phyloP scores from a whole-genome alignment of 2,113 vertebrate genomes.

The Antennarius striatus region DNA sequence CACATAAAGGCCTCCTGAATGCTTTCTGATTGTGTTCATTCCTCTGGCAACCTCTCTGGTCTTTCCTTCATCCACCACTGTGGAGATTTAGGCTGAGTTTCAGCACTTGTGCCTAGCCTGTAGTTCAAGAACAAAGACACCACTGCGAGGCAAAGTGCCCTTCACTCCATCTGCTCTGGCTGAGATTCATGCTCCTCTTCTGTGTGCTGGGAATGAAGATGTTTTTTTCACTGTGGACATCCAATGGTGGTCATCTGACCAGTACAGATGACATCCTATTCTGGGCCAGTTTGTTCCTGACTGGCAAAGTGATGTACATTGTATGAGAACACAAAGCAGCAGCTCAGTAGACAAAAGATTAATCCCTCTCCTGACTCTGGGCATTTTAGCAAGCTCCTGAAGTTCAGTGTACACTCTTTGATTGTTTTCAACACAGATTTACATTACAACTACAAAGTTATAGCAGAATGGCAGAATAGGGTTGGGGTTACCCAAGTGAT shows the following conservation, averaged over 20 bases:
- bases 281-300: not conserved
- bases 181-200: slow-evolving; percentile 4
- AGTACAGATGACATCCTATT: slow-evolving; percentile 16
- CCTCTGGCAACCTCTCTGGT: slow-evolving; percentile 21
- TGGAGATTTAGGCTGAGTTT: slow-evolving; percentile 31
- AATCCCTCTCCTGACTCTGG: too few species aligned
- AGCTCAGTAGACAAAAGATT: too few species aligned
- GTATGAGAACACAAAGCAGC: too few species aligned
- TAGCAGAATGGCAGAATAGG: too few species aligned
- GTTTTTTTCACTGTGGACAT: slow-evolving; percentile 23
- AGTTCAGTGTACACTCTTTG: too few species aligned
- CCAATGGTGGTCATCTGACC: slow-evolving; percentile 2
- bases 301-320: too few species aligned
- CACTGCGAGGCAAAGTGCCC: slow-evolving; percentile 11
- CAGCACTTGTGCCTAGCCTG: slow-evolving; percentile 21
- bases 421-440: too few species aligned
- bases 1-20: slow-evolving; percentile 27
- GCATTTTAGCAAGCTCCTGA: too few species aligned
- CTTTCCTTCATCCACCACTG: slow-evolving; percentile 6
- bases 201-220: slow-evolving; percentile 24
- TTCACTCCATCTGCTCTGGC: slow-evolving; percentile 40
- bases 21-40: slow-evolving; percentile 47
- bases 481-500: too few species aligned
- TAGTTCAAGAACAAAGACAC: slow-evolving; percentile 28
- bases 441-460: too few species aligned